These are phyloP conservation scores for Ageneiosus marmoratus DNA, from an alignment of 2,113 vertebrate genomes.

Conservation along the genomic window DNA sequence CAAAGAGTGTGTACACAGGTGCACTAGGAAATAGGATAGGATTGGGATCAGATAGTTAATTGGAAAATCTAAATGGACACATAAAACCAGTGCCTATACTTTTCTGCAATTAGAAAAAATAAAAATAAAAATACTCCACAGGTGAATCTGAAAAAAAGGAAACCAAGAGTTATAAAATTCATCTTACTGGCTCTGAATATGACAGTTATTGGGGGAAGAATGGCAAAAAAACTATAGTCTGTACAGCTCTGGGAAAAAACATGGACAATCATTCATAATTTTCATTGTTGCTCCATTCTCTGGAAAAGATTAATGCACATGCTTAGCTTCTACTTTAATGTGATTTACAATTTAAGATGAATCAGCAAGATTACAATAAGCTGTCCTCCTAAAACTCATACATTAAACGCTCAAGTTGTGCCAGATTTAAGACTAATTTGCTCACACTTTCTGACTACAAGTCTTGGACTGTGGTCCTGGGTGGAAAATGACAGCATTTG, in stretches of 20 bases:
- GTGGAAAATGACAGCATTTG: conserved; percentile 54
- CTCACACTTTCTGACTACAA: conserved; percentile 37
- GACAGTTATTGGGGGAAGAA: conserved; percentile 31
- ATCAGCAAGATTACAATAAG: conserved; percentile 46
- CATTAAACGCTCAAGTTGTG: conserved; percentile 40
- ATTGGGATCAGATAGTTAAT: conserved; percentile 47
- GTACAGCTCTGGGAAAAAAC: conserved; percentile 15
- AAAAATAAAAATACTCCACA: background rate
- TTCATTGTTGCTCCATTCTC: conserved; percentile 31
- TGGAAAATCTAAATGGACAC: conserved; percentile 34
- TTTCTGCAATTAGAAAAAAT: conserved; percentile 15
- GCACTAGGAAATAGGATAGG: conserved; percentile 36
- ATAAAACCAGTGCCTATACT: conserved; percentile 37
- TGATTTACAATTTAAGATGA: conserved; percentile 47
- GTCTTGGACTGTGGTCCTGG: conserved; percentile 33
- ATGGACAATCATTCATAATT: conserved; percentile 34
- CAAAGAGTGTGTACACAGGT: conserved; percentile 50
- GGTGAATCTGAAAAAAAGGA: background rate
- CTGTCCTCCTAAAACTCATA: conserved; percentile 38
- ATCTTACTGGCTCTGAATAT: conserved; percentile 15
- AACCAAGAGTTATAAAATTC: conserved; percentile 19
- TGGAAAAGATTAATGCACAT: conserved; percentile 44
- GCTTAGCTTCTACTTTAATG: conserved; percentile 11
- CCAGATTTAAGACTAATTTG: conserved; percentile 51
- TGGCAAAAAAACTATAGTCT: conserved; percentile 30